Percentiles rank a stretch among this genome's conserved stretches.
phyloP scores from a whole-genome alignment of 1,140 invertebrate genomes.

The Ladona fulva region DNA sequence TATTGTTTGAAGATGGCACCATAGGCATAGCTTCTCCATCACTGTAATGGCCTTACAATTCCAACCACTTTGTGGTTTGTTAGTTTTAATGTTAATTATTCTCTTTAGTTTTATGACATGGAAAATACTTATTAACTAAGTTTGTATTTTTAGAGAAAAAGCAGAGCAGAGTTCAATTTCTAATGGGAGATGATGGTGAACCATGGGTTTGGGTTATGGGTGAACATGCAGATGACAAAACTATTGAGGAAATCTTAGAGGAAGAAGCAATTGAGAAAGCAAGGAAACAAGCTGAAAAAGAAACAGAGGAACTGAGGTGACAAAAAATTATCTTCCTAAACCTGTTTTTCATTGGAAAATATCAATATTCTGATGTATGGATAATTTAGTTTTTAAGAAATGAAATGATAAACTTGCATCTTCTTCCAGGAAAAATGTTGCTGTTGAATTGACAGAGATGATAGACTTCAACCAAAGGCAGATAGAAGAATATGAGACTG shows the following conservation, averaged over 20 bases:
- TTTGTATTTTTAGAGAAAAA: background rate
- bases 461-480: conserved; percentile 37
- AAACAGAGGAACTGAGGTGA: conserved; percentile 49
- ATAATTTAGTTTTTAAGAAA: too few species aligned
- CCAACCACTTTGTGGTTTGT: too few species aligned
- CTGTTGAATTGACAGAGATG: conserved; percentile 48
- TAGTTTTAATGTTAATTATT: too few species aligned
- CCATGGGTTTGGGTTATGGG: conserved; percentile 60
- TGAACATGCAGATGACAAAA: conserved; percentile 49
- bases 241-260: conserved; percentile 49
- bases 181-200: conserved; percentile 50
- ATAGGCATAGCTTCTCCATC: too few species aligned
- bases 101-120: too few species aligned
- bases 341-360: background rate
- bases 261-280: conserved; percentile 50
- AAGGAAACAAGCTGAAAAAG: conserved; percentile 45
- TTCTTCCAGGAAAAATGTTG: conserved; percentile 26
- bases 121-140: too few species aligned
- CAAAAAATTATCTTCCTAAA: conserved; percentile 28
- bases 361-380: too few species aligned
- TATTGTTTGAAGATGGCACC: too few species aligned
- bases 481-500: conserved; percentile 21
- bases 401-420: too few species aligned
- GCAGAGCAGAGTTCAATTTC: conserved; percentile 46
- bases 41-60: too few species aligned